Evolutionary conservation across 2,797 vertebrate species (phyloP).

Genomic region (Novumbra hubbsi): DNA sequence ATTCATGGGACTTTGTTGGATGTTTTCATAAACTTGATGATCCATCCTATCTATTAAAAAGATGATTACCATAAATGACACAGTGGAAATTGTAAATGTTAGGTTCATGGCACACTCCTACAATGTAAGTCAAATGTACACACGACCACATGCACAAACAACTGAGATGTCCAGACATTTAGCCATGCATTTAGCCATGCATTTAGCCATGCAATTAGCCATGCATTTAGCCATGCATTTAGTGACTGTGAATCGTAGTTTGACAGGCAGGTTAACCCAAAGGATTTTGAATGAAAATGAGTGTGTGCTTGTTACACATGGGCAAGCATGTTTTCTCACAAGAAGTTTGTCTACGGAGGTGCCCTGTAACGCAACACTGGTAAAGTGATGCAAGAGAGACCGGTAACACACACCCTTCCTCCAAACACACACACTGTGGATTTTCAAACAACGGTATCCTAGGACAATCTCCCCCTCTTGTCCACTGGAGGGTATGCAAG

Average conservation of each 20-base stretch:
- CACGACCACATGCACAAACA: background rate
- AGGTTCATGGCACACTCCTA: background rate
- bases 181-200: background rate
- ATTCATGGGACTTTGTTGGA: background rate
- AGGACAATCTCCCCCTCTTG: background rate
- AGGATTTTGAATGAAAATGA: background rate
- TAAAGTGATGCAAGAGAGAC: background rate
- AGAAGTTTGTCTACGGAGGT: background rate
- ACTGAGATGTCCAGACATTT: background rate
- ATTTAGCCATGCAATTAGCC: background rate
- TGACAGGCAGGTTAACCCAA: background rate
- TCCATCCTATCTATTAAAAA: background rate
- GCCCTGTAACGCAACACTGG: background rate
- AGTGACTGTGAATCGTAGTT: background rate
- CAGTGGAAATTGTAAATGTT: background rate
- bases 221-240: background rate
- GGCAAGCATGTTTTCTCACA: background rate
- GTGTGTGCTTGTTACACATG: background rate
- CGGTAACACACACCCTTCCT: background rate
- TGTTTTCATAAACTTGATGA: constrained; percentile 1
- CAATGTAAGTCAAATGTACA: background rate
- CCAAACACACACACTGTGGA: background rate
- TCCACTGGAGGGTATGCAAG: constrained; percentile 1
- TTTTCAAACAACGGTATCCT: background rate
- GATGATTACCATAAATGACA: background rate